Conservation (phyloP, 2,113 vertebrate genomes). For the Pygoscelis antarcticus region DNA sequence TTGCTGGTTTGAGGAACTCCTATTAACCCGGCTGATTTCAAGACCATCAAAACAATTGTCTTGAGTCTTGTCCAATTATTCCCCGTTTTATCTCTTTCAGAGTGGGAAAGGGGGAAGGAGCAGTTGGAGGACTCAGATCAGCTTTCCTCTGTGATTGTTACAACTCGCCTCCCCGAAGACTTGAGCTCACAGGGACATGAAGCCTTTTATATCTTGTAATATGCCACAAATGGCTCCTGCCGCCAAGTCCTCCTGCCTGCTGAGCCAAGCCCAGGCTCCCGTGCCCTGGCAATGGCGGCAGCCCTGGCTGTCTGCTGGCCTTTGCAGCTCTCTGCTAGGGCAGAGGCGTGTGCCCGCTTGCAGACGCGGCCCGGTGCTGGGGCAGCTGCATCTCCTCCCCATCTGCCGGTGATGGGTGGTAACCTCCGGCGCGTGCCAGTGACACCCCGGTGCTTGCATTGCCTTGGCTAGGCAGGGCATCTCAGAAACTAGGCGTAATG, state of each 20-base stretch:
- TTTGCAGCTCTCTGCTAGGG: background rate
- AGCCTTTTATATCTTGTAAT: fast-evolving
- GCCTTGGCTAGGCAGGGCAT: background rate
- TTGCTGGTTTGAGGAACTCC: background rate
- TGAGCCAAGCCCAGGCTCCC: background rate
- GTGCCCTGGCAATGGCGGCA: background rate
- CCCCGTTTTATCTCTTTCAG: background rate
- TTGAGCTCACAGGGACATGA: fast-evolving
- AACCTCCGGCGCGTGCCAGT: fast-evolving
- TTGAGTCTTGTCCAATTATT: background rate
- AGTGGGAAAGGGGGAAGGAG: background rate
- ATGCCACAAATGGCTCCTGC: background rate
- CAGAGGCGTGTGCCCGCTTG: background rate
- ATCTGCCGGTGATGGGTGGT: background rate
- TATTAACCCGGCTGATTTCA: background rate
- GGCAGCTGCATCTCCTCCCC: background rate
- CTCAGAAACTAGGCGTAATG: background rate
- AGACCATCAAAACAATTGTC: background rate
- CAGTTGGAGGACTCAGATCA: background rate
- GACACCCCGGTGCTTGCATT: background rate
- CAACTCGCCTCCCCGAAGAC: background rate
- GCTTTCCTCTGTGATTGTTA: background rate
- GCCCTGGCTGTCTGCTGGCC: background rate
- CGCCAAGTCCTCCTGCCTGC: background rate
- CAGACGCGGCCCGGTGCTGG: background rate